Percentiles rank a stretch among this genome's conserved stretches.
phyloP scores from a whole-genome alignment of 2,888 invertebrate genomes.

The Lepidocyrtoides sp. region DNA sequence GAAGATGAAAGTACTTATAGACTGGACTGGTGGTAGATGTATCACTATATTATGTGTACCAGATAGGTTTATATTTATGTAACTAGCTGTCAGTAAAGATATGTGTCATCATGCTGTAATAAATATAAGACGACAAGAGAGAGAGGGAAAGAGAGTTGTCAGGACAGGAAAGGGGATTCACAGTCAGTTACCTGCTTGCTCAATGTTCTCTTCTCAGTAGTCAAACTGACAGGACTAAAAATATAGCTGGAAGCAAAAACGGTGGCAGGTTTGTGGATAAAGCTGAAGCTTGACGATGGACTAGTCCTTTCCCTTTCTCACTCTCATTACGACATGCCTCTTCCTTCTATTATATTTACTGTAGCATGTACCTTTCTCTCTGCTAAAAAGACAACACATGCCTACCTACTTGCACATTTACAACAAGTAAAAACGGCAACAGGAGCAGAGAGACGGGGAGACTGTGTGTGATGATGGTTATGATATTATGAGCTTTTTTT shows the following conservation, averaged over 20 bases:
- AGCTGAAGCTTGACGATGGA: constrained; percentile 45
- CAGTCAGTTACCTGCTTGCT: constrained; percentile 63
- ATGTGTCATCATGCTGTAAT: constrained; percentile 59
- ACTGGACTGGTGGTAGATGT: neutral
- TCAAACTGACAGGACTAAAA: constrained; percentile 40
- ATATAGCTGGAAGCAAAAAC: constrained; percentile 67
- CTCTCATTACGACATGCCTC: neutral
- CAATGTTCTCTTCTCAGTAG: constrained; percentile 49
- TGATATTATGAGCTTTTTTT: constrained; percentile 47
- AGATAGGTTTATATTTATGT: constrained; percentile 28
- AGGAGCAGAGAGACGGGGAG: constrained; percentile 13
- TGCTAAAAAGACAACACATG: neutral
- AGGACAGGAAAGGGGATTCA: constrained; percentile 58
- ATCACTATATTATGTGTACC: neutral
- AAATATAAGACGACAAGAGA: constrained; percentile 38
- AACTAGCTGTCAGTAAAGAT: constrained; percentile 61
- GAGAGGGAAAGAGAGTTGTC: constrained; percentile 22
- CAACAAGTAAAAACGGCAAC: constrained; percentile 57
- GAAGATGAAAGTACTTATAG: neutral
- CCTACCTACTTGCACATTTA: neutral
- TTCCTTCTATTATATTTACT: neutral
- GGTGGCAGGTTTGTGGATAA: constrained; percentile 38
- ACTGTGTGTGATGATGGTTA: neutral
- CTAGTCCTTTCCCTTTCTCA: constrained; percentile 23
- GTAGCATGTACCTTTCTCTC: neutral